Percentiles rank a stretch among this genome's conserved stretches.
phyloP scores from a whole-genome alignment of 2,797 vertebrate species.

The Xiphophorus birchmanni region DNA sequence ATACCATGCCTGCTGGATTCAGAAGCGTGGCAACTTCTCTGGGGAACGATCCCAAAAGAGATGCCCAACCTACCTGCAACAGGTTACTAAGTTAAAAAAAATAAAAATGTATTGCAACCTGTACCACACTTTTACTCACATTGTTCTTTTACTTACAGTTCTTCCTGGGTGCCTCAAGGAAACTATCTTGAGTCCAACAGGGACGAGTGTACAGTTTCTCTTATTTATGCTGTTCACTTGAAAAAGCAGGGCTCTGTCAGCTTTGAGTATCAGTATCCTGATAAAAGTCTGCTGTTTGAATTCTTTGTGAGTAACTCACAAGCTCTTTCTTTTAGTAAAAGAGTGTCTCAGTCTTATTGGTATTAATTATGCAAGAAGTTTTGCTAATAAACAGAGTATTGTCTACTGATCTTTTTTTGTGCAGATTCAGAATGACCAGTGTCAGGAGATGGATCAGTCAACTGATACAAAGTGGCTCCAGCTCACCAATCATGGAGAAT shows the following conservation, averaged over 20 bases:
- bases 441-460: slow-evolving; percentile 92
- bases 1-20: slow-evolving; percentile 91
- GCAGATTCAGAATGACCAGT: slow-evolving; percentile 98
- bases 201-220: slow-evolving; percentile 95
- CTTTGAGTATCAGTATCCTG: slow-evolving; percentile 97
- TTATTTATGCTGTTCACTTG: slow-evolving; percentile 95
- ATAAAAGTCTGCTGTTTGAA: slow-evolving; percentile 97
- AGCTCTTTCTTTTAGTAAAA: neutral
- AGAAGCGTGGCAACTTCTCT: slow-evolving; percentile 89
- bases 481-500: slow-evolving; percentile 89
- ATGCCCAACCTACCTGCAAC: slow-evolving; percentile 84
- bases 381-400: neutral
- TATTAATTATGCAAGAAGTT: neutral
- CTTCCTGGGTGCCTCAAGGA: slow-evolving; percentile 92
- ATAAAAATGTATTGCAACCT: neutral
- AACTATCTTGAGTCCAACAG: slow-evolving; percentile 95
- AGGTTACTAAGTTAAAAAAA: slow-evolving; percentile 75
- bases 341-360: neutral
- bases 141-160: slow-evolving; percentile 76
- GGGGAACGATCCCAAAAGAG: slow-evolving; percentile 78
- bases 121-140: neutral
- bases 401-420: neutral
- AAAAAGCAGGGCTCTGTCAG: slow-evolving; percentile 94
- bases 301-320: slow-evolving; percentile 91
- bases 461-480: slow-evolving; percentile 92